phyloP scores from a whole-genome alignment of 2,797 vertebrate genomes.

The Gymnodraco acuticeps region DNA sequence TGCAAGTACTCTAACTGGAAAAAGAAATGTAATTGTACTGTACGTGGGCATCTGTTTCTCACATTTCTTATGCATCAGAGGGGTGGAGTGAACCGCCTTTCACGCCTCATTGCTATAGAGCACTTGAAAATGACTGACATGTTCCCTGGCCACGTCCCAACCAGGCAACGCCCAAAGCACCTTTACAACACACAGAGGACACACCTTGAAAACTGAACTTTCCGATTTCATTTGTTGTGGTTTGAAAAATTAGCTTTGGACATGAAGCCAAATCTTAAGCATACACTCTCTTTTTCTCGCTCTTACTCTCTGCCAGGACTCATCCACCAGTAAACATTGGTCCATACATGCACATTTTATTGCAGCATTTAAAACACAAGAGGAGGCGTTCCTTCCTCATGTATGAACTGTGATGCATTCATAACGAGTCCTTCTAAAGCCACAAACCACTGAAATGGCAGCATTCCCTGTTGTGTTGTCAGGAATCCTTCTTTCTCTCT shows the following conservation, averaged over 20 bases:
- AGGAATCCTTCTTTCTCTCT: constrained; percentile 10
- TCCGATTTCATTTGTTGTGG: constrained; percentile 17
- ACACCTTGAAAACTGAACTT: constrained; percentile 36
- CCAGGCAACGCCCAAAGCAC: constrained; percentile 60
- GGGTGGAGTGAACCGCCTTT: neutral
- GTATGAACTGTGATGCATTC: constrained; percentile 11
- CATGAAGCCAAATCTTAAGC: constrained; percentile 4
- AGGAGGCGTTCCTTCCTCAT: constrained; percentile 18
- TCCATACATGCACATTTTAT: neutral
- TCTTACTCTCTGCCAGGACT: constrained; percentile 42
- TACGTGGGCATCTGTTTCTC: neutral
- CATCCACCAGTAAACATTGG: constrained; percentile 26
- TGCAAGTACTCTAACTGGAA: neutral
- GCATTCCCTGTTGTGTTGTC: constrained; percentile 15
- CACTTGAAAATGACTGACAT: constrained; percentile 8
- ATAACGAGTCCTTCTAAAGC: constrained; percentile 43
- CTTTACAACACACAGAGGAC: constrained; percentile 29
- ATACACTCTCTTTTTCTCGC: neutral
- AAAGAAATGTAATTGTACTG: neutral
- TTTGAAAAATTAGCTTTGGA: constrained; percentile 30
- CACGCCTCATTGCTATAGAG: neutral
- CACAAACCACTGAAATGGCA: constrained; percentile 44
- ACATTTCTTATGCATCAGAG: neutral
- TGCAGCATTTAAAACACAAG: constrained; percentile 8
- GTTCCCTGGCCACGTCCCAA: constrained; percentile 15